Evolutionary conservation across 2,113 vertebrate genomes (phyloP).

Genomic region (Mastomys natalensis): DNA sequence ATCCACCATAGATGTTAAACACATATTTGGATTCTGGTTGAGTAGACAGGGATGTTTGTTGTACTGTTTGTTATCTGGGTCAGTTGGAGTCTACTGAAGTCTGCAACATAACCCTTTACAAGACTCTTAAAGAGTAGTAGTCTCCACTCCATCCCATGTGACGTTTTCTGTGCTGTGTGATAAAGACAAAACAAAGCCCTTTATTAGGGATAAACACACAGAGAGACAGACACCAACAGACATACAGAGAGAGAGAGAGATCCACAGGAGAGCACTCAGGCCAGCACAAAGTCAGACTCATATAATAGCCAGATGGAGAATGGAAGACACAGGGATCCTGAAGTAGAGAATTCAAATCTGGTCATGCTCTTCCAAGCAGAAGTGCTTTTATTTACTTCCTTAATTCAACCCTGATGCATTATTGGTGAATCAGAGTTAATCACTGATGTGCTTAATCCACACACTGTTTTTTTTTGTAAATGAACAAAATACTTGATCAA

Average conservation of each 20-base stretch:
- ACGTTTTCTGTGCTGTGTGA: background rate
- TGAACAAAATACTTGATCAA: too few relatives aligned
- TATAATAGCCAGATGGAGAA: background rate
- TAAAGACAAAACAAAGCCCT: background rate
- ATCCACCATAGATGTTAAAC: background rate
- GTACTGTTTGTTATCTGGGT: background rate
- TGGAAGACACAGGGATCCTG: background rate
- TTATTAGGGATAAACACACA: background rate
- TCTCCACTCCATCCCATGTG: background rate
- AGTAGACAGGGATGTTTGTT: background rate
- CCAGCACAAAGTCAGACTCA: background rate
- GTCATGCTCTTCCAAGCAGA: background rate
- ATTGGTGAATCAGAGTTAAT: background rate
- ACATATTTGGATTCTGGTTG: background rate
- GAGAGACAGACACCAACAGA: background rate
- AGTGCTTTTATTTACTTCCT: background rate
- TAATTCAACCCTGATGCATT: background rate
- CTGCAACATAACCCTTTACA: background rate
- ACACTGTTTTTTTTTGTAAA: background rate
- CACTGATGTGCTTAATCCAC: background rate
- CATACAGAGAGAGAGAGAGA: background rate
- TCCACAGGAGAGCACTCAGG: background rate
- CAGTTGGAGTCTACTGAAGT: background rate
- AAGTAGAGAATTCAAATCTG: background rate
- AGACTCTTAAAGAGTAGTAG: background rate